These are phyloP conservation scores for Apoda limacodes DNA, from an alignment of 2,888 invertebrate species.

Conservation along the genomic window DNA sequence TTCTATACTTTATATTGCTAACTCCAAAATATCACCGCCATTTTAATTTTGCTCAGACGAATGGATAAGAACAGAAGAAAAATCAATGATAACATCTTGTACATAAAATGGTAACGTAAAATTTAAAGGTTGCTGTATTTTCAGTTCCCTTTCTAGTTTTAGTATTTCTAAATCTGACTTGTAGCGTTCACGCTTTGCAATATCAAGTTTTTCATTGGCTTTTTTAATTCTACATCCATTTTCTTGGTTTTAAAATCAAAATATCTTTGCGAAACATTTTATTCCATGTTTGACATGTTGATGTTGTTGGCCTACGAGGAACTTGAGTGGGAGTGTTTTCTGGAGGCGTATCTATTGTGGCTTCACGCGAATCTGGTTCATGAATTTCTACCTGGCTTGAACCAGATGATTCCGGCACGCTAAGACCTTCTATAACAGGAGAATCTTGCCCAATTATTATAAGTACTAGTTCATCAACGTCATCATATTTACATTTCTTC, in stretches of 20 bases:
- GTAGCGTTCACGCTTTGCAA: slow-evolving; percentile 4
- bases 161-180: slow-evolving; percentile 6
- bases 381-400: slow-evolving; percentile 2
- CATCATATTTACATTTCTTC: slow-evolving; percentile 8
- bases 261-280: slow-evolving; percentile 3
- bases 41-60: too few relatives aligned
- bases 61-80: too few relatives aligned
- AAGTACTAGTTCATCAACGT: slow-evolving; percentile 5
- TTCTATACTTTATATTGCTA: background rate
- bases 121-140: too few relatives aligned
- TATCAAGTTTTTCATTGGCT: slow-evolving; percentile 6
- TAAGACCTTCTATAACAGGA: slow-evolving; percentile 2
- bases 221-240: slow-evolving; percentile 6
- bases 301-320: slow-evolving; percentile 1
- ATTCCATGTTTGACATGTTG: slow-evolving; percentile 2
- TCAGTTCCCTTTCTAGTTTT: slow-evolving; percentile 4
- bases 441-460: slow-evolving; percentile 8
- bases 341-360: too few relatives aligned
- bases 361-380: too few relatives aligned
- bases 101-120: too few relatives aligned
- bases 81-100: too few relatives aligned
- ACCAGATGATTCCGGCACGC: slow-evolving; percentile 5
- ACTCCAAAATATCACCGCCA: too few relatives aligned
- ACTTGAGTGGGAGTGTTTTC: background rate
- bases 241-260: slow-evolving; percentile 5